phyloP scores from a whole-genome alignment of 1,140 invertebrate species.

The Ctenoplectra terminalis region DNA sequence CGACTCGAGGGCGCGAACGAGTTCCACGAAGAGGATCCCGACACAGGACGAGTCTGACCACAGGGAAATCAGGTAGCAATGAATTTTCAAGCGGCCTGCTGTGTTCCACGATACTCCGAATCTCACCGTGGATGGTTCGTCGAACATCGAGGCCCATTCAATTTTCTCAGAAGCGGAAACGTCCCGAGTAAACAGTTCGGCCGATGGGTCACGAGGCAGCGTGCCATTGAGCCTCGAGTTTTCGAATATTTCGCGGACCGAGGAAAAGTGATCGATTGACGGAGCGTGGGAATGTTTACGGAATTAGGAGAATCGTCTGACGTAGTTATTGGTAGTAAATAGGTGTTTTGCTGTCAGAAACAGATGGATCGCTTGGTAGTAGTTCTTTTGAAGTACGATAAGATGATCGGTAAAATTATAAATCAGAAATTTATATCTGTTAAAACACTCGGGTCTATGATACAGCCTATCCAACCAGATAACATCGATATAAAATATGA shows the following conservation, averaged over 20 bases:
- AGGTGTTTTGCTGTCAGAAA: neutral
- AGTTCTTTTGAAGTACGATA: no score
- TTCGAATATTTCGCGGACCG: neutral
- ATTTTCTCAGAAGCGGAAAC: conserved; percentile 33
- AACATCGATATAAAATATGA: conserved; percentile 17
- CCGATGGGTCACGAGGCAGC: conserved; percentile 1
- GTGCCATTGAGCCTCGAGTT: conserved; percentile 14
- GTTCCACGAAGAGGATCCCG: neutral
- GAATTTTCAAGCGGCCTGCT: conserved; percentile 43
- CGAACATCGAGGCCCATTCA: conserved; percentile 35
- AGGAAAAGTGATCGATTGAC: neutral
- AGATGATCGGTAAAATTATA: no score
- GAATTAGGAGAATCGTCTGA: neutral
- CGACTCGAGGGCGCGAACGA: conserved; percentile 39
- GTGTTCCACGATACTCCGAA: neutral
- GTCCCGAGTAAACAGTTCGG: conserved; percentile 48
- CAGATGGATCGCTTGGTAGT: neutral
- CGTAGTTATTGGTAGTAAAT: no score
- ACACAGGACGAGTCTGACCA: conserved; percentile 13
- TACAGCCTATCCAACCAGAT: neutral
- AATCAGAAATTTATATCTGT: conserved; percentile 5
- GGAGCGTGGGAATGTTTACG: conserved; percentile 9
- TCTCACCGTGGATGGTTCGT: conserved; percentile 20
- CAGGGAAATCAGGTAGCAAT: conserved; percentile 58
- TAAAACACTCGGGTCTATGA: neutral